phyloP scores from a whole-genome alignment of 2,888 invertebrate genomes.

The Eupithecia subfuscata region DNA sequence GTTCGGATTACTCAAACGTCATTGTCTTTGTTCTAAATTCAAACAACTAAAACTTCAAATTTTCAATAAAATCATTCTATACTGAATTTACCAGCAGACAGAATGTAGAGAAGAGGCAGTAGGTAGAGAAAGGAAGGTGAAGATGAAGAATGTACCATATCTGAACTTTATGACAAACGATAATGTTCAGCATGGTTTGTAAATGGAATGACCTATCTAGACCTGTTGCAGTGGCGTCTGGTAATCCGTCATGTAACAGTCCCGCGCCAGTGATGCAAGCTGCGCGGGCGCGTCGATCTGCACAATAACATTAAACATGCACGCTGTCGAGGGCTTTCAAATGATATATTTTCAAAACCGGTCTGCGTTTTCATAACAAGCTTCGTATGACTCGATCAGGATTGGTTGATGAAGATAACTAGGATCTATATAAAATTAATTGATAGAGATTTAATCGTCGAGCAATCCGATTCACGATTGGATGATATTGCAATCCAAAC shows the following conservation, averaged over 20 bases:
- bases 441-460: not conserved
- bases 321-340: constrained; percentile 72
- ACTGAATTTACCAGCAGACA: not conserved
- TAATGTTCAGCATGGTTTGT: constrained; percentile 39
- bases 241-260: constrained; percentile 68
- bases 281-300: constrained; percentile 54
- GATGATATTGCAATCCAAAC: not conserved
- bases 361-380: constrained; percentile 79
- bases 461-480: constrained; percentile 5
- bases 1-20: not conserved
- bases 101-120: not conserved
- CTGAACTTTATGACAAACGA: not conserved
- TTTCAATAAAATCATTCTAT: not conserved
- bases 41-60: not conserved
- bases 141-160: not conserved
- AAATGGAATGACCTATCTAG: constrained; percentile 54
- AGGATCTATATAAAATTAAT: constrained; percentile 49
- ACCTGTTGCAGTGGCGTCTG: constrained; percentile 53
- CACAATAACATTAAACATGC: constrained; percentile 79
- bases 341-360: constrained; percentile 82
- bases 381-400: constrained; percentile 57
- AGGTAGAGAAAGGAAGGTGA: not conserved
- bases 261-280: constrained; percentile 67
- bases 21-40: not conserved
- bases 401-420: constrained; percentile 49